Evolutionary conservation across 2,797 vertebrate genomes (phyloP).

Genomic region (Pachyuromys duprasi): DNA sequence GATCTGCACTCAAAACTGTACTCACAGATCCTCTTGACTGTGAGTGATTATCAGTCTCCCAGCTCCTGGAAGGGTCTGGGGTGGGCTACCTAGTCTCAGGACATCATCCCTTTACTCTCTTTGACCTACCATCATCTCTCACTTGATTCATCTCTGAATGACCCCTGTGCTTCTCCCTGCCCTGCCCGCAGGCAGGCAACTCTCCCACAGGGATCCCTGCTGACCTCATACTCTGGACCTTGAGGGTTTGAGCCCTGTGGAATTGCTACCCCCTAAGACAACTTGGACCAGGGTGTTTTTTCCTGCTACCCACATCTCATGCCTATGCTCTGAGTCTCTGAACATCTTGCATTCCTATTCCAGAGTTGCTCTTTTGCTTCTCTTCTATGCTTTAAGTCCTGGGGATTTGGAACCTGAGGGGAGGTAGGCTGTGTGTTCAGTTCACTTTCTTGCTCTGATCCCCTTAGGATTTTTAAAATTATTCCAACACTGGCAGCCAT

Average conservation of each 20-base stretch:
- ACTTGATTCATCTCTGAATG: neutral
- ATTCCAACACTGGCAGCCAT: neutral
- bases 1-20: neutral
- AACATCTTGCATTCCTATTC: neutral
- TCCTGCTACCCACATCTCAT: neutral
- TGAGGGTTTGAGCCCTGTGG: neutral
- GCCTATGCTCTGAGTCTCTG: neutral
- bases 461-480: neutral
- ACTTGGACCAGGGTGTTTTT: accelerated
- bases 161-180: neutral
- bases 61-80: neutral
- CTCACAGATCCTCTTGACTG: neutral
- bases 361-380: neutral
- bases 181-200: neutral
- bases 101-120: neutral
- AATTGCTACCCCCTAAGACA: neutral
- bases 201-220: neutral
- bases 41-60: neutral
- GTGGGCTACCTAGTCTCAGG: accelerated
- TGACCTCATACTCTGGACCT: too few relatives aligned
- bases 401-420: neutral
- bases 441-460: neutral
- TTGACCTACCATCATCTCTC: neutral
- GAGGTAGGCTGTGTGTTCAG: too few relatives aligned
- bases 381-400: neutral